phyloP scores from a whole-genome alignment of 2,113 vertebrate species.

The Odobenus rosmarus region DNA sequence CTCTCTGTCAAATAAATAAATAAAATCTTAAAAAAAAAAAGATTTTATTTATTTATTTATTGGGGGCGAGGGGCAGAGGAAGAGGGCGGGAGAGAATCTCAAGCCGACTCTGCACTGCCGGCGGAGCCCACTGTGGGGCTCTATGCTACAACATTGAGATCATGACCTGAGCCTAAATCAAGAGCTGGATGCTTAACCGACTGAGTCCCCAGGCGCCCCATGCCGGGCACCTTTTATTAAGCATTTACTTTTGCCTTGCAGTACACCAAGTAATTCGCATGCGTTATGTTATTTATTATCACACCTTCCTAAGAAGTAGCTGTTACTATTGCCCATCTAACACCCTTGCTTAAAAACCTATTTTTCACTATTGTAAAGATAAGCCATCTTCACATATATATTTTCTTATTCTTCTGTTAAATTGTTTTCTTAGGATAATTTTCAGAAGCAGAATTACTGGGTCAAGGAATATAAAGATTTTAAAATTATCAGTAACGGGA shows the following conservation, averaged over 20 bases:
- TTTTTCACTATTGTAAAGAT: background rate
- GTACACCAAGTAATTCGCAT: background rate
- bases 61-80: too few species aligned
- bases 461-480: background rate
- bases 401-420: background rate
- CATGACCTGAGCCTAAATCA: too few species aligned
- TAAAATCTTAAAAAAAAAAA: too few species aligned
- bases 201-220: too few species aligned
- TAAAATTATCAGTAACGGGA: background rate
- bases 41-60: too few species aligned
- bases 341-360: background rate
- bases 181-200: too few species aligned
- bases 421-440: slow-evolving; percentile 28
- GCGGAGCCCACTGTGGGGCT: too few species aligned
- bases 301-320: background rate
- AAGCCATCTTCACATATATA: background rate
- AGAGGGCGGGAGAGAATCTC: too few species aligned
- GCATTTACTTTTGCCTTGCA: background rate
- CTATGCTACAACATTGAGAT: too few species aligned
- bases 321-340: background rate
- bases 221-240: background rate
- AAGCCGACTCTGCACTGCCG: too few species aligned
- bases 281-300: background rate
- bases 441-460: background rate
- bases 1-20: too few species aligned